Evolutionary conservation across 2,888 invertebrate species (phyloP), one percentile per base, ranked within the genome.

Genomic region (Hoplodrina ambigua): DNA sequence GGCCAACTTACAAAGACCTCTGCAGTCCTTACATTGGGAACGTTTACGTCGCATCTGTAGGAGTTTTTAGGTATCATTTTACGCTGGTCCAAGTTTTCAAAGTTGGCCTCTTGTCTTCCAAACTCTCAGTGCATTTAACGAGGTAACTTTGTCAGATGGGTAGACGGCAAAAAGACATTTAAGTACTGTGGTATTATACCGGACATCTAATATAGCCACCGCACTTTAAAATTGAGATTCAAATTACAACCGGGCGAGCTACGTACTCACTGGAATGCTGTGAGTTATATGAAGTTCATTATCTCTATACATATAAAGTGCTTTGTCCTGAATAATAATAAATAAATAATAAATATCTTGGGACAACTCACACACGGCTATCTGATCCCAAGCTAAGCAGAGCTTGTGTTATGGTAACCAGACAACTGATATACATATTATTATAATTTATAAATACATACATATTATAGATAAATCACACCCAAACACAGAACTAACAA

Each of bases 81-180:
- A 85, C 17, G 69, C 19, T 87, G 88, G 91, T 59, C 57, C 60
- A 52, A 44, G 76, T 78, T 82, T 78, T 80, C 80, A 85, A 92
- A 92, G 87, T 92, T 89, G 81, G 82, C 88, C 88, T 85, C 88
- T 86, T 87, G 87, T 88, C 85, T 88, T 82, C 85, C 89, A 91
- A 92, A 93, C 91, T 93, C 90, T 89, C 72, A 89, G 92, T 92
- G 93, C 92, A 93, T 92, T 93, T 93, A 93, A 93, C 91, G 92
- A 93, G 93, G 90, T 93, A 93, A 93, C 89, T 93, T 93, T 86
- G 88, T 90, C 91, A 88, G 89, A 88, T 87, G 84, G 63, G 73
- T 79, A 86, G 88, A 89, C 82, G 86, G 86, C 82, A 92, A 91
- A 91, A 92, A 91, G 89, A 66, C 58, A 72, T 82, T 81, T 63